Conservation (phyloP, 1,140 invertebrate genomes). For the Harlomillsia oculata region DNA sequence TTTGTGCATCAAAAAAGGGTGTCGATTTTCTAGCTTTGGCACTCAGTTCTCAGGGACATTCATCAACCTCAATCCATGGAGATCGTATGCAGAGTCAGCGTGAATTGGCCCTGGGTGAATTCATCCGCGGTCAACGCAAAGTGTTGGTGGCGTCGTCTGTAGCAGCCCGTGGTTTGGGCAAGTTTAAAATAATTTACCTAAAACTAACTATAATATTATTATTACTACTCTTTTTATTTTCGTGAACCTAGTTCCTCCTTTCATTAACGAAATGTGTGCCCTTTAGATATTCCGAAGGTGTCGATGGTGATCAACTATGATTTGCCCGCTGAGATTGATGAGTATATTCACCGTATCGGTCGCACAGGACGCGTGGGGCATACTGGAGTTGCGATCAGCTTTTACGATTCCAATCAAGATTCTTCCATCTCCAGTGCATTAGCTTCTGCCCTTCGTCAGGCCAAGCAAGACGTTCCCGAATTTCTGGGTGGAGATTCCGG, state of each 20-base stretch:
- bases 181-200: constrained; percentile 20
- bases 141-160: constrained; percentile 90
- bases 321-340: constrained; percentile 73
- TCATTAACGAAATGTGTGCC: constrained; percentile 20
- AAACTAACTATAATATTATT: neutral
- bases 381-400: constrained; percentile 75
- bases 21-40: constrained; percentile 78
- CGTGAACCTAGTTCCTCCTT: neutral
- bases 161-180: constrained; percentile 72
- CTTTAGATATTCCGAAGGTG: constrained; percentile 66
- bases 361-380: constrained; percentile 89
- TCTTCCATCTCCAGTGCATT: constrained; percentile 51
- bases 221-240: constrained; percentile 1
- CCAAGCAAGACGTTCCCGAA: constrained; percentile 41
- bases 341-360: constrained; percentile 92
- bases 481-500: constrained; percentile 39
- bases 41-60: constrained; percentile 57
- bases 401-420: constrained; percentile 63
- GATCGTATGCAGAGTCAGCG: constrained; percentile 79
- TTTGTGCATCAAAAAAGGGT: constrained; percentile 78
- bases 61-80: constrained; percentile 84
- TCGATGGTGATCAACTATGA: constrained; percentile 87
- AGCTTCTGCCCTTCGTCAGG: constrained; percentile 54
- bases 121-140: constrained; percentile 59
- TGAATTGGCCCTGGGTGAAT: constrained; percentile 75